A percentile compares a stretch with the other conserved stretches of the same genome.
These are phyloP conservation scores for Ataeniobius toweri DNA, from an alignment of 2,797 vertebrate genomes.

Conservation along the genomic window DNA sequence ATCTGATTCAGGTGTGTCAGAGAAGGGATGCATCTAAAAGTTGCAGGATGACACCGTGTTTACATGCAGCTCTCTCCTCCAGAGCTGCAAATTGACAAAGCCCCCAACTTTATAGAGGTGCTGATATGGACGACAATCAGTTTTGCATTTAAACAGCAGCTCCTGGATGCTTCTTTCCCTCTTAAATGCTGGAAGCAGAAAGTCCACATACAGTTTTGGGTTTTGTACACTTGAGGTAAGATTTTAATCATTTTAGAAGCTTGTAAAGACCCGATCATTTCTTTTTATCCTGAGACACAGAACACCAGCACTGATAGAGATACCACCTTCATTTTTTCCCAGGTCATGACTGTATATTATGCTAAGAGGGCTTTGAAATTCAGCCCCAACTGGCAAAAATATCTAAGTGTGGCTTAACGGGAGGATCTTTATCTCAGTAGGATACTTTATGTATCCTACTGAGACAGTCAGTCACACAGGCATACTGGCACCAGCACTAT, in stretches of 20 bases:
- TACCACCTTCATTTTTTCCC: not conserved
- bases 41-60: too few species aligned
- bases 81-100: too few species aligned
- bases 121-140: too few species aligned
- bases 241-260: not conserved
- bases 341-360: not conserved
- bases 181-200: too few species aligned
- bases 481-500: not conserved
- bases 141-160: too few species aligned
- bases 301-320: not conserved
- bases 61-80: too few species aligned
- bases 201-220: not conserved
- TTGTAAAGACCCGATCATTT: not conserved
- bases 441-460: not conserved
- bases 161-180: too few species aligned
- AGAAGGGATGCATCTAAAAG: too few species aligned
- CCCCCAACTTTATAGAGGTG: too few species aligned
- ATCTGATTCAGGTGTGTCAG: too few species aligned
- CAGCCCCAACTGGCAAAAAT: not conserved
- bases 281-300: not conserved
- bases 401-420: not conserved
- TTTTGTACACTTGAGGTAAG: not conserved
- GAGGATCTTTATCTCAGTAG: not conserved
- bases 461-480: not conserved
- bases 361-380: not conserved